Conservation (phyloP, 1,140 invertebrate genomes). For the Littorina saxatilis region DNA sequence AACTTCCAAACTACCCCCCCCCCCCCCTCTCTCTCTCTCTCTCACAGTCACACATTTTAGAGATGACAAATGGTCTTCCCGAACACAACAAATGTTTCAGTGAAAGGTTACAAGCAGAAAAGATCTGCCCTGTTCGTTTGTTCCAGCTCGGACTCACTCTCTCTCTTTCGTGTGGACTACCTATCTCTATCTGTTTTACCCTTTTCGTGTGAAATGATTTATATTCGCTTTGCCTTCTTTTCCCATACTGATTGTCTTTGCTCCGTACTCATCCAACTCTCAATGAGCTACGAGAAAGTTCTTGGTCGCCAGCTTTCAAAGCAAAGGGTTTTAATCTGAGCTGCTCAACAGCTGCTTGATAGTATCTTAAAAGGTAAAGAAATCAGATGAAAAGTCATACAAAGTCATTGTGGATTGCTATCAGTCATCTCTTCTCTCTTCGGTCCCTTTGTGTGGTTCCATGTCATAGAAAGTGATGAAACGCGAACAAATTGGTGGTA, state of each 20-base stretch:
- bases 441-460: not conserved
- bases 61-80: not conserved
- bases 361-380: not conserved
- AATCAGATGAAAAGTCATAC: not conserved
- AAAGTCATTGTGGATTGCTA: not conserved
- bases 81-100: slow-evolving; percentile 6
- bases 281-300: not conserved
- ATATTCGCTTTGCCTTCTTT: not conserved
- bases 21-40: not conserved
- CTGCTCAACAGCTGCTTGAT: not conserved
- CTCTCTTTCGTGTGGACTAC: too few relatives aligned
- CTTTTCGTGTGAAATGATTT: not conserved
- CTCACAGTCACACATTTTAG: not conserved
- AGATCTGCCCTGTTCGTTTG: too few relatives aligned
- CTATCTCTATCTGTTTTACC: too few relatives aligned
- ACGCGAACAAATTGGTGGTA: not conserved
- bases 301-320: not conserved
- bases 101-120: slow-evolving; percentile 19
- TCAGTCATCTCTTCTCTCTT: not conserved
- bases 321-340: not conserved
- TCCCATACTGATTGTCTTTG: slow-evolving; percentile 12
- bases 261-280: not conserved
- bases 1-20: not conserved
- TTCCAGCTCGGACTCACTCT: too few relatives aligned
- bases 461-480: not conserved